phyloP scores from a whole-genome alignment of 2,113 vertebrate genomes.

The Pangasianodon gigas region DNA sequence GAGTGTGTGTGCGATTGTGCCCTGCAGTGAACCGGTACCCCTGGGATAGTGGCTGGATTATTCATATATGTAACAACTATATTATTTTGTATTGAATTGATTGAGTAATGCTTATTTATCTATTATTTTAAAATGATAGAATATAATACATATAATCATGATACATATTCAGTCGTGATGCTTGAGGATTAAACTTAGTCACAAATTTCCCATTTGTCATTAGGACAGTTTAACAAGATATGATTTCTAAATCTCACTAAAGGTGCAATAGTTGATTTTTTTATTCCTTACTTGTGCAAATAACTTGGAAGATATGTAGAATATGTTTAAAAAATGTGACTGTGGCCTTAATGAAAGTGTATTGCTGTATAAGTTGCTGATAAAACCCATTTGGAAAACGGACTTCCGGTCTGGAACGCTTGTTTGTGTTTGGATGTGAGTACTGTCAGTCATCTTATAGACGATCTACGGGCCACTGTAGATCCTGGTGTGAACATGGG shows the following conservation, averaged over 20 bases:
- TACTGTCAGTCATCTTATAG: background rate
- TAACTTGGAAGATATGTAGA: background rate
- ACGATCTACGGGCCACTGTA: background rate
- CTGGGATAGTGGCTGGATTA: too few relatives aligned
- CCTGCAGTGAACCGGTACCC: too few relatives aligned
- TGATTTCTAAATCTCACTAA: background rate
- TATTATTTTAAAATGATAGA: too few relatives aligned
- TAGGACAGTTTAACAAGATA: background rate
- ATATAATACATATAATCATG: background rate
- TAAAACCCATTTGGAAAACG: background rate
- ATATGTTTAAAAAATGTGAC: background rate
- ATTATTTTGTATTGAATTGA: too few relatives aligned
- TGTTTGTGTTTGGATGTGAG: too few relatives aligned
- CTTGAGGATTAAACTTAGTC: background rate
- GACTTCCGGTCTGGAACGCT: too few relatives aligned
- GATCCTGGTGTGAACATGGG: background rate
- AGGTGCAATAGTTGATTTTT: background rate
- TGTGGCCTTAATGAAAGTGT: background rate
- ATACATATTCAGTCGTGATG: background rate
- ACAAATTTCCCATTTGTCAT: background rate
- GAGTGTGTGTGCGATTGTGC: too few relatives aligned
- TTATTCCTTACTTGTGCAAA: background rate
- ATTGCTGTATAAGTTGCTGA: background rate
- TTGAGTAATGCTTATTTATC: background rate
- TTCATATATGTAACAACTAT: too few relatives aligned